phyloP scores from a whole-genome alignment of 2,797 vertebrate genomes.

The Setipinna tenuifilis region DNA sequence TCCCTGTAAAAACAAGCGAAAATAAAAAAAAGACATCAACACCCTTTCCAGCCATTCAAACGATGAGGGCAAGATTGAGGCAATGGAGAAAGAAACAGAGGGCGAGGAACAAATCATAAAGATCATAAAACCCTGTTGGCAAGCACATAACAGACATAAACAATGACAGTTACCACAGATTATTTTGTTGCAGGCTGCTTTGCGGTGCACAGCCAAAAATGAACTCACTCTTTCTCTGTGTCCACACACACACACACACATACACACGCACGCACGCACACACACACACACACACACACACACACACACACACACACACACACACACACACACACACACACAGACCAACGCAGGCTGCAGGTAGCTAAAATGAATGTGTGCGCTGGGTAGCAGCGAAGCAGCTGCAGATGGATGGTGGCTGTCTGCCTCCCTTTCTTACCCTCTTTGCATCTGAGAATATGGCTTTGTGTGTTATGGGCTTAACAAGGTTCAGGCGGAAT shows the following conservation, averaged over 20 bases:
- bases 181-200: constrained; percentile 58
- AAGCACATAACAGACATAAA: constrained; percentile 47
- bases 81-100: neutral
- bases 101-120: constrained; percentile 28
- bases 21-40: neutral
- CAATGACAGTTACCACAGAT: constrained; percentile 56
- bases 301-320: too few relatives aligned
- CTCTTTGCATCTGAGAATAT: constrained; percentile 19
- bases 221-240: neutral
- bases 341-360: neutral
- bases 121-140: constrained; percentile 42
- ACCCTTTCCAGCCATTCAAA: neutral
- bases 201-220: neutral
- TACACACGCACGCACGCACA: too few relatives aligned
- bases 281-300: too few relatives aligned
- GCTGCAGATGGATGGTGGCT: constrained; percentile 47
- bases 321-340: neutral
- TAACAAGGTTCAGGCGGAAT: neutral
- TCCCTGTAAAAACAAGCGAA: neutral
- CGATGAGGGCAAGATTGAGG: neutral
- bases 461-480: neutral
- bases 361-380: constrained; percentile 20
- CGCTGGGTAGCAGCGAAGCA: constrained; percentile 23
- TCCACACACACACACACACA: neutral
- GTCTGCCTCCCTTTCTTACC: constrained; percentile 36